Conservation (phyloP, 1,140 invertebrate genomes). For the Paraescarpia echinospica region DNA sequence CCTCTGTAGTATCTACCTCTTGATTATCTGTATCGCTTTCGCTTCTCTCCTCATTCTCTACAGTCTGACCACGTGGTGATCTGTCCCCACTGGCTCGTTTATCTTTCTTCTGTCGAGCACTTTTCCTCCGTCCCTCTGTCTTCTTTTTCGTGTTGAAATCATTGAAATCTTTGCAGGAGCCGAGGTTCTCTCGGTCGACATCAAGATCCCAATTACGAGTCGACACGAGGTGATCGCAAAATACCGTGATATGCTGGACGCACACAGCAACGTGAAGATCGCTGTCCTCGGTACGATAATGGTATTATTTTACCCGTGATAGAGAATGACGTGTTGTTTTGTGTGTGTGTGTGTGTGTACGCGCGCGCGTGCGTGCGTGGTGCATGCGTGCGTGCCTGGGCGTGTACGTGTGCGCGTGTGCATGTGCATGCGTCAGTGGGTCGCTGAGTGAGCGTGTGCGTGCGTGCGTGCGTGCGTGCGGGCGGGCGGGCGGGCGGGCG, state of each 20-base stretch:
- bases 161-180: conserved; percentile 29
- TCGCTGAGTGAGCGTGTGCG: neutral
- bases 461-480: neutral
- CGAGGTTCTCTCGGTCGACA: conserved; percentile 30
- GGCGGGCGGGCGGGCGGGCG: too few relatives aligned
- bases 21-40: too few relatives aligned
- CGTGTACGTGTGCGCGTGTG: neutral
- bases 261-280: conserved; percentile 36
- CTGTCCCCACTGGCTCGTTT: too few relatives aligned
- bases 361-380: neutral
- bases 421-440: neutral
- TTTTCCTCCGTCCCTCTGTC: too few relatives aligned
- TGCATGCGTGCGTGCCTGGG: neutral
- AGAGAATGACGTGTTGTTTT: neutral
- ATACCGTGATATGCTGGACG: conserved; percentile 32
- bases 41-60: too few relatives aligned
- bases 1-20: too few relatives aligned
- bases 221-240: conserved; percentile 36
- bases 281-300: conserved; percentile 36
- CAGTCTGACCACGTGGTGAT: too few relatives aligned
- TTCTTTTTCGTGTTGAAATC: neutral
- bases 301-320: neutral
- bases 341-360: neutral
- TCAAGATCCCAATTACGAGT: conserved; percentile 36
- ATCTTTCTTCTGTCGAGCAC: too few relatives aligned